Conservation (phyloP, 2,888 invertebrate genomes). For the Thysanoteuthis rhombus region DNA sequence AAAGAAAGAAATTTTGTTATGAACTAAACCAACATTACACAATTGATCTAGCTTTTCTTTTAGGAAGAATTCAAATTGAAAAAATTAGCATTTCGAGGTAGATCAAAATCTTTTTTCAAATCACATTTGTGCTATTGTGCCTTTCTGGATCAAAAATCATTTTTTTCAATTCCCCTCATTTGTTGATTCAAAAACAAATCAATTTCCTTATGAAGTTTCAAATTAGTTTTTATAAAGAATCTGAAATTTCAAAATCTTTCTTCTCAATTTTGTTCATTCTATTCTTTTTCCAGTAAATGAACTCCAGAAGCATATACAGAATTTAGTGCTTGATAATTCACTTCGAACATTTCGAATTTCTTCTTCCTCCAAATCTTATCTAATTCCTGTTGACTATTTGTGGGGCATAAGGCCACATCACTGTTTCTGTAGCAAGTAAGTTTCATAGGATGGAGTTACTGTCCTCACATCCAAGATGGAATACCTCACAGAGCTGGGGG, state of each 20-base stretch:
- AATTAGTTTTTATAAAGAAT: background rate
- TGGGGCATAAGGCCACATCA: no score
- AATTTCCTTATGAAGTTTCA: background rate
- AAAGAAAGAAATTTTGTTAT: no score
- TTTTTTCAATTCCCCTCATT: background rate
- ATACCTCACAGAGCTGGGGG: no score
- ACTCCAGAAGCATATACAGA: background rate
- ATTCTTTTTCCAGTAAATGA: background rate
- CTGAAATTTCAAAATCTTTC: background rate
- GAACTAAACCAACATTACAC: background rate
- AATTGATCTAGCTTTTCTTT: background rate
- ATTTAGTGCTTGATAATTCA: background rate
- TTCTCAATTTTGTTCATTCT: background rate
- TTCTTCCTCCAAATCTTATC: background rate
- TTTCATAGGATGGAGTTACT: no score
- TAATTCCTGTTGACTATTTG: no score
- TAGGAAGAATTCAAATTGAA: background rate
- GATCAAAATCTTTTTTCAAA: background rate
- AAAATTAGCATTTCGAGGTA: background rate
- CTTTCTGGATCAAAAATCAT: background rate
- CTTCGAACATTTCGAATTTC: background rate
- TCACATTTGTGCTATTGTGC: background rate
- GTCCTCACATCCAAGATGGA: no score
- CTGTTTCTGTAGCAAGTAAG: no score
- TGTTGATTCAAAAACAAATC: background rate